Evolutionary conservation across 2,888 invertebrate genomes (phyloP).

Genomic region (Acheta domesticus): DNA sequence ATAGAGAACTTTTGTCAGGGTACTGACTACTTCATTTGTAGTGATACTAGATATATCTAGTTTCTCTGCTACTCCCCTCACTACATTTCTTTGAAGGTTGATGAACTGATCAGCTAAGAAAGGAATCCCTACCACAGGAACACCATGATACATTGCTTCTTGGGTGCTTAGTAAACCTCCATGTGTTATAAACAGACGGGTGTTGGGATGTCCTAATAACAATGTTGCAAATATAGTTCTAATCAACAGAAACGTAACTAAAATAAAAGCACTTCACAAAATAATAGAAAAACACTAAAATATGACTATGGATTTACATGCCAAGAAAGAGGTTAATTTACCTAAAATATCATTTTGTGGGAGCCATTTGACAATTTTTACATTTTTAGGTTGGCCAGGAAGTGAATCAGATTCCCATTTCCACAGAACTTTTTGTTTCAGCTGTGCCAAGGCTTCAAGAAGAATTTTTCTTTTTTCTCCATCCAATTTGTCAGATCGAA

Average conservation of each 20-base stretch:
- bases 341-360: neutral
- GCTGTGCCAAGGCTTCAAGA: neutral
- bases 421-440: neutral
- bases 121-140: constrained; percentile 54
- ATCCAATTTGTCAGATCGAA: neutral
- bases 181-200: constrained; percentile 51
- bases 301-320: no score
- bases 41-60: constrained; percentile 39
- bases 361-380: neutral
- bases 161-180: constrained; percentile 53
- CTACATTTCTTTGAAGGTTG: constrained; percentile 43
- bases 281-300: no score
- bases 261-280: no score
- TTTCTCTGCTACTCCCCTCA: constrained; percentile 44
- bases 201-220: constrained; percentile 48
- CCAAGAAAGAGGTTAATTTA: neutral
- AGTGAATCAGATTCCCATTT: constrained; percentile 1
- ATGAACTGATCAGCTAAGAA: constrained; percentile 52
- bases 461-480: neutral
- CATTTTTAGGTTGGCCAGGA: neutral
- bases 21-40: constrained; percentile 39
- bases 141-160: constrained; percentile 51
- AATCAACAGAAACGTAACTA: no score
- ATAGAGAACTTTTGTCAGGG: constrained; percentile 41
- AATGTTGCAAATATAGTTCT: neutral